Percentiles rank a stretch among this genome's conserved stretches.
Conservation (phyloP, 2,797 vertebrate species). For the Gymnocypris eckloni region DNA sequence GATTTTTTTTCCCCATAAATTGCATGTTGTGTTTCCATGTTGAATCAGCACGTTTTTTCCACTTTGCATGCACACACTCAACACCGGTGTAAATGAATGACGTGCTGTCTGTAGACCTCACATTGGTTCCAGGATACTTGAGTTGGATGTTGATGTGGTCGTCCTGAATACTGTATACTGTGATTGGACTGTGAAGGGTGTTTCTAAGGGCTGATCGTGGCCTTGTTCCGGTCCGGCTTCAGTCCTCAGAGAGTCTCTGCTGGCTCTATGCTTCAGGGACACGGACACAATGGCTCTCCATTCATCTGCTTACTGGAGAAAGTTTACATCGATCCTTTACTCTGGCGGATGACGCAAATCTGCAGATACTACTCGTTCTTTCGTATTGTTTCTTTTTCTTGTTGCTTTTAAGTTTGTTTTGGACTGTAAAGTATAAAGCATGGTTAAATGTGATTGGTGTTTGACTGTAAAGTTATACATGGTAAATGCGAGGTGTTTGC, state of each 20-base stretch:
- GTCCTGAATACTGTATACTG: background rate
- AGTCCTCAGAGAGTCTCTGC: conserved; percentile 31
- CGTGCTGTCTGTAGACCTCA: conserved; percentile 33
- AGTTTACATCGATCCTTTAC: conserved; percentile 23
- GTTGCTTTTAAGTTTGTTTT: too few relatives aligned
- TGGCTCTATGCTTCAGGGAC: conserved; percentile 42
- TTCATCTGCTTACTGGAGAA: conserved; percentile 58
- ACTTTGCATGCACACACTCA: too few relatives aligned
- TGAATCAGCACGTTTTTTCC: too few relatives aligned
- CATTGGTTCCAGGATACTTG: conserved; percentile 29
- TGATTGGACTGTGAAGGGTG: background rate
- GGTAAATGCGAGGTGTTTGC: too few relatives aligned
- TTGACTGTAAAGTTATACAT: too few relatives aligned
- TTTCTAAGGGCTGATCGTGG: conserved; percentile 35
- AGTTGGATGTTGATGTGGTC: background rate
- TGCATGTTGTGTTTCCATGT: background rate
- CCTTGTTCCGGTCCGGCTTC: conserved; percentile 3
- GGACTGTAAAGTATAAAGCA: too few relatives aligned
- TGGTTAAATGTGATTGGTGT: too few relatives aligned
- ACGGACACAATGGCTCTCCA: conserved; percentile 43
- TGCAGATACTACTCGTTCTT: too few relatives aligned
- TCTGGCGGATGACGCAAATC: background rate
- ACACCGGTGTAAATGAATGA: background rate
- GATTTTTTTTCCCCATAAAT: background rate
- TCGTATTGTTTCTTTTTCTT: too few relatives aligned